A percentile compares a stretch with the other conserved stretches of the same genome.
Evolutionary conservation across 2,113 vertebrate genomes (phyloP).

Genomic region (Coturnix japonica): DNA sequence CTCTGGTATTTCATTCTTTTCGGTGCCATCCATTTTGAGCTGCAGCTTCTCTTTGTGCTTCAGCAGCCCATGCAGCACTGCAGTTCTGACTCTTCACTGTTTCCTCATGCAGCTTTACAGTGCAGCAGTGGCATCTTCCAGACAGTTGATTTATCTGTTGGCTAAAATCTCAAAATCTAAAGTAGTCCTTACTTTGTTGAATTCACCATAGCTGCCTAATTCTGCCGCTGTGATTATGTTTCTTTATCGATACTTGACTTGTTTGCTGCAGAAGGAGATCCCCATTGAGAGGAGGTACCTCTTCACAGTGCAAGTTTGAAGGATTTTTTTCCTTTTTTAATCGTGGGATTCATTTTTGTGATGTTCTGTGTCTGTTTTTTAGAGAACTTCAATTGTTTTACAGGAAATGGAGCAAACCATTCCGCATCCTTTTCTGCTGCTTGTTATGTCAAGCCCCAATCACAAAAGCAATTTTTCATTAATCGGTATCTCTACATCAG

Average conservation of each 20-base stretch:
- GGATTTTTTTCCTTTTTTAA: neutral
- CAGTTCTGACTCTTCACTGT: conserved; percentile 27
- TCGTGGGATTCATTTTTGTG: neutral
- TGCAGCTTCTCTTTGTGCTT: conserved; percentile 56
- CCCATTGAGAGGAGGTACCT: neutral
- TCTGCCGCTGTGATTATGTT: neutral
- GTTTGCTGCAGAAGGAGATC: neutral
- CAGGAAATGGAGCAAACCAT: neutral
- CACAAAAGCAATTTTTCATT: neutral
- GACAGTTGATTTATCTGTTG: neutral
- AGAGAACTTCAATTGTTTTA: neutral
- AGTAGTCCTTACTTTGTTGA: neutral
- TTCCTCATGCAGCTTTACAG: conserved; percentile 22
- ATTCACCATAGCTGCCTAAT: neutral
- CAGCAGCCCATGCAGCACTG: conserved; percentile 24
- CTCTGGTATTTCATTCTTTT: neutral
- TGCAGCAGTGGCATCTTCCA: neutral
- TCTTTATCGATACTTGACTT: neutral
- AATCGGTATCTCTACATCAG: neutral
- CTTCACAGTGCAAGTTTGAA: neutral
- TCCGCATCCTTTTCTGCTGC: neutral
- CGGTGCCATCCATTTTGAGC: conserved; percentile 61
- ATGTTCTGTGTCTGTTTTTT: neutral
- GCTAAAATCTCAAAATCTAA: neutral
- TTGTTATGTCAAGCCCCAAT: neutral